A percentile compares a stretch with the other conserved stretches of the same genome.
phyloP scores from a whole-genome alignment of 1,140 invertebrate genomes.

The Philotrypesis tridentata region DNA sequence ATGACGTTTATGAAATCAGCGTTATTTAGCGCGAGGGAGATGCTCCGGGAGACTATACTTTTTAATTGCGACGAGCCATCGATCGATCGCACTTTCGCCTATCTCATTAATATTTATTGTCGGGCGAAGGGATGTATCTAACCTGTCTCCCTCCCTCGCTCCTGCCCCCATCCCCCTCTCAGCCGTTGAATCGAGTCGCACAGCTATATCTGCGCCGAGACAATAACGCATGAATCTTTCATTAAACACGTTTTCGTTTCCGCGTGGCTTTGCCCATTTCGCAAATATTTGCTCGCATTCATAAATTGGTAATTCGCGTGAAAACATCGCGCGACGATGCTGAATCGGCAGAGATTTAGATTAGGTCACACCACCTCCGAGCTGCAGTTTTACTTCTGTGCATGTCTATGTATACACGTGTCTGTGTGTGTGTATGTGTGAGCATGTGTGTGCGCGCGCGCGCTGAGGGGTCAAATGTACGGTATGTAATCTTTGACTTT shows the following conservation, averaged over 20 bases:
- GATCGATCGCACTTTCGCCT: neutral
- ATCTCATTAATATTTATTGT: neutral
- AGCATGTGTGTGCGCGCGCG: no score
- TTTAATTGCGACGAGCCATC: constrained; percentile 30
- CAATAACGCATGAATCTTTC: neutral
- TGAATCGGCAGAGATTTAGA: constrained; percentile 11
- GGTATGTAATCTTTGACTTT: neutral
- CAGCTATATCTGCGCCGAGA: no score
- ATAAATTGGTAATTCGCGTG: neutral
- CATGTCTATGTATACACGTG: no score
- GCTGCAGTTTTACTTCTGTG: neutral
- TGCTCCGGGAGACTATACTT: neutral
- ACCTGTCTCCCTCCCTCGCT: no score
- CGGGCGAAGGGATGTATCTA: no score
- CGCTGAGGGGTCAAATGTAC: no score
- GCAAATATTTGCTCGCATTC: neutral
- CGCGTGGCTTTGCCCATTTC: neutral
- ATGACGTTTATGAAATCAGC: constrained; percentile 23
- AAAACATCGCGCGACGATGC: neutral
- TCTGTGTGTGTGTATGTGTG: no score
- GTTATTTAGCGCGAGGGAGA: neutral
- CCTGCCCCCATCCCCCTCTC: no score
- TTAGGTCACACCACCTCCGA: constrained; percentile 13
- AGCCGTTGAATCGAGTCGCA: no score
- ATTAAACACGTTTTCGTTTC: neutral